These are phyloP conservation scores for Lysiphlebus fabarum DNA, from an alignment of 1,140 invertebrate genomes.

Conservation along the genomic window DNA sequence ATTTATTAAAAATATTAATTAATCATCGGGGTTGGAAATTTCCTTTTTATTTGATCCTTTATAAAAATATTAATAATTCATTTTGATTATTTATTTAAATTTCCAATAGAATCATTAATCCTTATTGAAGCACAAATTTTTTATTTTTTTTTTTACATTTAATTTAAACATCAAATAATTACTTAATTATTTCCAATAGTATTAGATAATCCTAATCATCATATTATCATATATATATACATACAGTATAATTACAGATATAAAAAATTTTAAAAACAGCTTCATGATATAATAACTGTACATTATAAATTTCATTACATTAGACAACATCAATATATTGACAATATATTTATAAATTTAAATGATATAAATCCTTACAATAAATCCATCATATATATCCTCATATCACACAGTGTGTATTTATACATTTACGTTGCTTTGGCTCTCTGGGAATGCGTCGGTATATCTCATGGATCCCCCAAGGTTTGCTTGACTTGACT, in stretches of 20 bases:
- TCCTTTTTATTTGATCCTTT: background rate
- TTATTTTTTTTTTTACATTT: constrained; percentile 2
- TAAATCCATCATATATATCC: background rate
- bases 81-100: background rate
- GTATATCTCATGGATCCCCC: constrained; percentile 56
- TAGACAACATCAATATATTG: no score
- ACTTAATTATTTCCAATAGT: no score
- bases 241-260: no score
- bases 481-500: constrained; percentile 59
- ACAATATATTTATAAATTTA: no score
- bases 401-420: constrained; percentile 51
- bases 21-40: background rate
- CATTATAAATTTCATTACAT: no score
- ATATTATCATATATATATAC: no score
- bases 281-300: no score
- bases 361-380: no score
- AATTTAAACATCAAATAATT: no score
- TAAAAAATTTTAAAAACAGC: no score
- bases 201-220: no score
- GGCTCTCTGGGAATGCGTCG: constrained; percentile 61
- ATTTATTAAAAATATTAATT: background rate
- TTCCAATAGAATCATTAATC: background rate
- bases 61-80: no score
- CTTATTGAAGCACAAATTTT: constrained; percentile 3
- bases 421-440: constrained; percentile 60